Evolutionary conservation across 2,888 invertebrate genomes (phyloP).

Genomic region (Pterobdella sp.): DNA sequence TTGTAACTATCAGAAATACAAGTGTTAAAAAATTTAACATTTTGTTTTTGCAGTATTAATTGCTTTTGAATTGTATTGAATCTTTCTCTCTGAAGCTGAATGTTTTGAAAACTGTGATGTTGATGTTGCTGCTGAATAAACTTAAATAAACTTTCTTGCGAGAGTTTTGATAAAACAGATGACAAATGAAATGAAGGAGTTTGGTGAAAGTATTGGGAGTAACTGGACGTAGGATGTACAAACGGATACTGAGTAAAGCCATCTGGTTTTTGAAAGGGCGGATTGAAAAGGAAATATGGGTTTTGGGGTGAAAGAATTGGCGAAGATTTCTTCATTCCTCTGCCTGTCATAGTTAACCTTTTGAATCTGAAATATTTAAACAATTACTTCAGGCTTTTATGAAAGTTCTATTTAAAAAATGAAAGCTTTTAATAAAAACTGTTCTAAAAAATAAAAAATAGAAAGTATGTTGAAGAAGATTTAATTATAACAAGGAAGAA

Average conservation of each 20-base stretch:
- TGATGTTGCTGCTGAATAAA: background rate
- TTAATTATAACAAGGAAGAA: conserved; percentile 8
- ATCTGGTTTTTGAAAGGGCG: background rate
- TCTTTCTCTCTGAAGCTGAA: background rate
- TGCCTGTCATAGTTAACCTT: background rate
- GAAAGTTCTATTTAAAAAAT: no score
- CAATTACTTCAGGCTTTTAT: no score
- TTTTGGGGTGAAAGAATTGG: background rate
- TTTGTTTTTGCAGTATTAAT: background rate
- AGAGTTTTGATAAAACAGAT: background rate
- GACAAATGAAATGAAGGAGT: background rate
- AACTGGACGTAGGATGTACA: background rate
- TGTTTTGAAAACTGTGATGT: background rate
- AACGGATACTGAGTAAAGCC: background rate
- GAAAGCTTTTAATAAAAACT: background rate
- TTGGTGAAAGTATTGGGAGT: background rate
- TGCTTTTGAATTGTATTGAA: background rate
- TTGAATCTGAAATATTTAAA: no score
- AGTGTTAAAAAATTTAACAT: background rate
- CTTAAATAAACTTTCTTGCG: background rate
- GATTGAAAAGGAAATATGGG: background rate
- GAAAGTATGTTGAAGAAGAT: background rate
- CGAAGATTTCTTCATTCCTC: background rate
- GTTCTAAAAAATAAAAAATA: background rate
- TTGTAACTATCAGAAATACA: background rate